Evolutionary conservation across 2,797 vertebrate species (phyloP).

Genomic region (Philypnodon macrostomus): DNA sequence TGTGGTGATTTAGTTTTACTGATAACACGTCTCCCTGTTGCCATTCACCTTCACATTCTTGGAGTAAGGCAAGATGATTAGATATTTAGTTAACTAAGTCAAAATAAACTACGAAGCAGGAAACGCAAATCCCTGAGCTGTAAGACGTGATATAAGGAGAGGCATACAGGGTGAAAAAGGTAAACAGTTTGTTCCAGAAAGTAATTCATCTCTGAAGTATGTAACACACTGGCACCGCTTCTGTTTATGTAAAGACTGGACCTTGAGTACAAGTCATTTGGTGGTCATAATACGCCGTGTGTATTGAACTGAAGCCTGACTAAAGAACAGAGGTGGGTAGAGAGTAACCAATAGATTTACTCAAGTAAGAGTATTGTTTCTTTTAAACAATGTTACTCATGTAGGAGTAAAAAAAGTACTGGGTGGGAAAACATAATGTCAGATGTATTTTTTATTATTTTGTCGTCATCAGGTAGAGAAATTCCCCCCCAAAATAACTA

Average conservation of each 20-base stretch:
- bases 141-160: no score
- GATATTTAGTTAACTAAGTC: neutral
- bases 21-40: constrained; percentile 1
- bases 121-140: neutral
- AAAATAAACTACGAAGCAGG: constrained; percentile 7
- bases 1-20: constrained; percentile 4
- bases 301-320: neutral
- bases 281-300: constrained; percentile 28
- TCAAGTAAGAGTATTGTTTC: no score
- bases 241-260: constrained; percentile 33
- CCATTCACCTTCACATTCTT: neutral
- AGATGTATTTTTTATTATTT: no score
- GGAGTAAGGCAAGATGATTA: neutral
- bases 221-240: constrained; percentile 42
- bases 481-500: no score
- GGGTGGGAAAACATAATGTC: no score
- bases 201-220: constrained; percentile 41
- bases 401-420: no score
- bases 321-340: no score
- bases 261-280: constrained; percentile 27
- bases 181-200: no score
- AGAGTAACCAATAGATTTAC: no score
- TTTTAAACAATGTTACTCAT: no score
- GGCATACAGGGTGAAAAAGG: no score
- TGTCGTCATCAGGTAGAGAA: no score